These are phyloP conservation scores for Plebejus melissa DNA, from an alignment of 2,888 invertebrate species.

Conservation along the genomic window DNA sequence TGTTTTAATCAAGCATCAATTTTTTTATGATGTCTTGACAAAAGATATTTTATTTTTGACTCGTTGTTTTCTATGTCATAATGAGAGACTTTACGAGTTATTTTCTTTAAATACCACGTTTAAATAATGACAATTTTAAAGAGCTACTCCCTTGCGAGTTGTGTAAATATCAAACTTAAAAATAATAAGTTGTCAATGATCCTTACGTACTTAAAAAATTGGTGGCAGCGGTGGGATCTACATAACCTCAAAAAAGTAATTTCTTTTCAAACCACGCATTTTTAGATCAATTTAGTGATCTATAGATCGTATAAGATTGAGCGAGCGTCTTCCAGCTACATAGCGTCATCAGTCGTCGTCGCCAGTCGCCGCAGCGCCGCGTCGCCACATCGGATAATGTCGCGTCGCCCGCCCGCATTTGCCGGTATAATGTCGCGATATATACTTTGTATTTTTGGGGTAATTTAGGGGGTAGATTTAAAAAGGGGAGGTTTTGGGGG, in stretches of 20 bases:
- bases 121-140: not conserved
- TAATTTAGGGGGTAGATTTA: not conserved
- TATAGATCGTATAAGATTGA: not conserved
- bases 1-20: too few relatives aligned
- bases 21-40: too few relatives aligned
- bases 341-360: not conserved
- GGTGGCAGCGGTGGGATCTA: not conserved
- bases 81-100: not conserved
- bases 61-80: not conserved
- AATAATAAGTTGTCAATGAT: not conserved
- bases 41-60: too few relatives aligned
- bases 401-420: not conserved
- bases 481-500: too few relatives aligned
- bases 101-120: not conserved
- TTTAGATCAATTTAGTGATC: not conserved
- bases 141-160: not conserved
- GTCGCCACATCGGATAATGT: not conserved
- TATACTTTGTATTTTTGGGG: not conserved
- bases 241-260: not conserved
- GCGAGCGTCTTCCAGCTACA: slow-evolving; percentile 9
- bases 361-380: slow-evolving; percentile 9
- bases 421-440: slow-evolving; percentile 15
- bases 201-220: not conserved
- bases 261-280: not conserved
- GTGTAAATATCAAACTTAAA: not conserved